These are phyloP conservation scores for Acropora yongei DNA, from an alignment of 64 coral and sea anemone species.

Conservation along the genomic window DNA sequence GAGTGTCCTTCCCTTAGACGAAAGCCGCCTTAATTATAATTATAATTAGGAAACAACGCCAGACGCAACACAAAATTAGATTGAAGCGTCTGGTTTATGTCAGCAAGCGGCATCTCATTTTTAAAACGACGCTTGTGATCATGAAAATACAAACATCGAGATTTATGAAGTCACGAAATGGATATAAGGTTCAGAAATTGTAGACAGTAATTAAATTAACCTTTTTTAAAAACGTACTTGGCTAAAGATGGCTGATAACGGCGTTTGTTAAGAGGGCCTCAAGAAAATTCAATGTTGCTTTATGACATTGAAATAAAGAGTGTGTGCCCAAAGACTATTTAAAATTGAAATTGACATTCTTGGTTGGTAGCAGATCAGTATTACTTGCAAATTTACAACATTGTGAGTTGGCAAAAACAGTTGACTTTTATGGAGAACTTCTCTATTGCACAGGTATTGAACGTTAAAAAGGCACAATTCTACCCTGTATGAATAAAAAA, in stretches of 20 bases:
- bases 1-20: too few relatives aligned
- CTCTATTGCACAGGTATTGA: too few relatives aligned
- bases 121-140: background rate
- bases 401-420: too few relatives aligned
- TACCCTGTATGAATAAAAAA: too few relatives aligned
- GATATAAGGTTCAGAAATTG: background rate
- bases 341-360: too few relatives aligned
- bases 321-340: too few relatives aligned
- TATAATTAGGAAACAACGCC: too few relatives aligned
- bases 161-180: slow-evolving; percentile 31
- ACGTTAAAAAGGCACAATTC: too few relatives aligned
- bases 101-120: background rate
- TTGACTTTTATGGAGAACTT: too few relatives aligned
- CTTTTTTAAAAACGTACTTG: background rate
- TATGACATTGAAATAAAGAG: background rate
- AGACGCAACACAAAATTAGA: background rate
- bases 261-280: background rate
- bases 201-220: background rate
- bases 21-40: slow-evolving; percentile 1
- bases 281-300: background rate
- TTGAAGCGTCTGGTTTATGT: background rate
- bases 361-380: too few relatives aligned
- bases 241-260: slow-evolving; percentile 2
- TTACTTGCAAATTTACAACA: too few relatives aligned
- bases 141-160: background rate